Base-by-base conservation (phyloP, 2,888 invertebrate genomes). In the Linnaemya tessellans region DNA sequence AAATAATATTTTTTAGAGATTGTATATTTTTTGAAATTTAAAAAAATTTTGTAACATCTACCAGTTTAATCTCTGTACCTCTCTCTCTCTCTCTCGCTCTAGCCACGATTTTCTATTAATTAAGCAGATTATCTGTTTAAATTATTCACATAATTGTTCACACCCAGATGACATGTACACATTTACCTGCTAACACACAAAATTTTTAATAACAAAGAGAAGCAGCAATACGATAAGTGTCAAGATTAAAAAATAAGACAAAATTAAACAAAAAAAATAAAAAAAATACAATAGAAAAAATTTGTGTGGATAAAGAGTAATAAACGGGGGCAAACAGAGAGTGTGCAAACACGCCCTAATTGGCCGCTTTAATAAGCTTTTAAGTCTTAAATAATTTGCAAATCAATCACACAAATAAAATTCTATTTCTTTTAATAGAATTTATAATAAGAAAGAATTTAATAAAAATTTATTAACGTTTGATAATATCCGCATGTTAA, bases 61-160 rank as follows among this genome's bases (percentile, higher is more conserved):
- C 18, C 38, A 68, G 18, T 1, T 60, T 35, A 38, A 38, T 60
- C 60, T n/a, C n/a, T n/a, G n/a, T n/a, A n/a, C n/a, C n/a, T n/a
- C n/a, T n/a, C n/a, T n/a, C n/a, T n/a, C n/a, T n/a, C n/a, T 35
- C 20, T 7, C 15, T 2, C 13, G 35, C 38, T 35, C 10, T 18
- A 35, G 9, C 13, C 49, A 68, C 38, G n/a, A 5, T 30, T 64
- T 15, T 58, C 18, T 20, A 30, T 64, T 65, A 80, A 46, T 65
- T 79, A 71, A 71, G 35, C 54, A 46, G 71, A 54, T 80, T 71
- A 79, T 65, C 80, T 79, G 13, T 58, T 56, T 64, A 65, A 71
- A 80, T 71, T 56, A 65, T 46, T 71, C 64, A 38, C 30, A 80
- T 64, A 46, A 71, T 38, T 71, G 64, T 80, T 71, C 80, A 80